Conservation (phyloP, 2,797 vertebrate species). For the Peromyscus attwateri region DNA sequence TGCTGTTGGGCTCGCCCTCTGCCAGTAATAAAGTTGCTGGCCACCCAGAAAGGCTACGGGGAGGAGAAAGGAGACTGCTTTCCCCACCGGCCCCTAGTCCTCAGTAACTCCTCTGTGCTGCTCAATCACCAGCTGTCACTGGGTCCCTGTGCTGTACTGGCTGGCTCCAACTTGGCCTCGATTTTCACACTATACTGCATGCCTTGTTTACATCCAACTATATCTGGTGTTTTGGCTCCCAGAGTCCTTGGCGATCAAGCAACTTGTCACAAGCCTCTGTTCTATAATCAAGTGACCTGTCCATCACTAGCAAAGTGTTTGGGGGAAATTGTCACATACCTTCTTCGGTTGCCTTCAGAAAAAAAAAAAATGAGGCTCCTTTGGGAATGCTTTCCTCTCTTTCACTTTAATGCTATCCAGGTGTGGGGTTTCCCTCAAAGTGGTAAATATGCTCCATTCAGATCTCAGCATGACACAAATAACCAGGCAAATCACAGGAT, state of each 20-base stretch:
- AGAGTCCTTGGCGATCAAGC: conserved; percentile 57
- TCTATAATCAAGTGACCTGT: conserved; percentile 61
- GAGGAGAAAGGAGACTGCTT: conserved; percentile 82
- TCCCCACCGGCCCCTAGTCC: conserved; percentile 68
- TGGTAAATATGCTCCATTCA: conserved; percentile 81
- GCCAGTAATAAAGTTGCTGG: conserved; percentile 84
- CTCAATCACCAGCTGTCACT: conserved; percentile 81
- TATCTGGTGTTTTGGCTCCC: conserved; percentile 71
- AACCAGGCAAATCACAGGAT: conserved; percentile 73
- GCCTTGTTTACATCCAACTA: conserved; percentile 79
- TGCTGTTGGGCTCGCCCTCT: conserved; percentile 83
- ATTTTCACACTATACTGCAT: conserved; percentile 75
- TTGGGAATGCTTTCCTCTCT: conserved; percentile 63
- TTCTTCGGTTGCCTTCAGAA: conserved; percentile 40
- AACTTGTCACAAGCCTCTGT: conserved; percentile 47
- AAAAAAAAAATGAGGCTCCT: conserved; percentile 75
- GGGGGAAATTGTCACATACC: conserved; percentile 54
- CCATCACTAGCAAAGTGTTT: conserved; percentile 66
- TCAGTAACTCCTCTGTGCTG: conserved; percentile 75
- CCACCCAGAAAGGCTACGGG: conserved; percentile 84
- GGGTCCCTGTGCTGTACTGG: conserved; percentile 19
- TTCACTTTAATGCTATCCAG: conserved; percentile 86
- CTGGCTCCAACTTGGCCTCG: conserved; percentile 76
- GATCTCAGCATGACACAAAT: conserved; percentile 78
- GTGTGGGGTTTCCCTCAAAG: conserved; percentile 84